Evolutionary conservation across 2,888 invertebrate species (phyloP), one percentile per base, ranked within the genome.

Genomic region (Drosophila limbata): DNA sequence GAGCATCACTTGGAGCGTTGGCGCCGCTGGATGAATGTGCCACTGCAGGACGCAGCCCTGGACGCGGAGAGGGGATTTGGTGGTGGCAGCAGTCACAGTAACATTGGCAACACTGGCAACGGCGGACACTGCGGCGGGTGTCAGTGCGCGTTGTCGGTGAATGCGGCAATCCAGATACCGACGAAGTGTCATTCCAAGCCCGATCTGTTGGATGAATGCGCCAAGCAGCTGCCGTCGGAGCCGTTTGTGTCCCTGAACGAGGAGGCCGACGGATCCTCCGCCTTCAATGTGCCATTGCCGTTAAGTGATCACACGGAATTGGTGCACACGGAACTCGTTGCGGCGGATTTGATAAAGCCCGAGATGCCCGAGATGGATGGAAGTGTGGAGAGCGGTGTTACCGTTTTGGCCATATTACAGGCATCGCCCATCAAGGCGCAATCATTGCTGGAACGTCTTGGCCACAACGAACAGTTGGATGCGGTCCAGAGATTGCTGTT

Each of bases 1-100:
- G 91, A 91, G 44, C 79, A 91, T 68, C 69, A 91, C 55, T 67
- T 91, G 56, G 87, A 88, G 21, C 85, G 78, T 1, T 91, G 91
- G 91, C 90, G 92, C 0, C 87, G 86, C 31, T 76, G 82, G 73
- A 70, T 89, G 8, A 84, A 90, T 42, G 75, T 85, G 19, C 91
- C 91, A 0, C 65, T 91, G 10, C 81, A 70, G 61, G 73, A 74
- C 6, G 11, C 28, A 1, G 15, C 59, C 3, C 48, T 15, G 33
- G 33, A 56, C 11, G 25, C n/a, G 11, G 52, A 40, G 11, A 25
- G 33, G 5, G 28, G 15, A 3, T 40, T 48, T 21, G 10, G 31
- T 17, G 15, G 8, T 11, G 11, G 11, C 10, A 21, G 1, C 5
- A 19, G 25, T 25, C 25, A 28, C 17, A 56, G n/a, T 6, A 33